Evolutionary conservation across 2,888 invertebrate genomes (phyloP), one percentile per base, ranked within the genome.

Genomic region (Blera fallax): DNA sequence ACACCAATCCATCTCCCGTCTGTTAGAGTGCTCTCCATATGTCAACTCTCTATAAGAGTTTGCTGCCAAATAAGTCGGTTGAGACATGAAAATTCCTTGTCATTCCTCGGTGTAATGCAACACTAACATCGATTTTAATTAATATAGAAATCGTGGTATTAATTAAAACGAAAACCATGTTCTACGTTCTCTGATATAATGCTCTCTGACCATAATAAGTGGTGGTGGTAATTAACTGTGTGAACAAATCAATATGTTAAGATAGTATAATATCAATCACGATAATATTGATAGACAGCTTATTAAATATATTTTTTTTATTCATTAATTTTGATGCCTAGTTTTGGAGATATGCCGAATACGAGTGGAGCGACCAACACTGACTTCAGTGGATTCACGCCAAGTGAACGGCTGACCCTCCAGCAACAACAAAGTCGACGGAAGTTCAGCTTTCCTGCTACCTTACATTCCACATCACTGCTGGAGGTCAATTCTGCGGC

Each of bases 361-460:
- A 24, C 52, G 16, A 73, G 54, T 52, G 43, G 65, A 27, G 78
- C 78, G 52, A n/a, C 72, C 8, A 83, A 45, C 34, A 16, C 54
- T 1, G 83, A 83, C 45, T 54, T 78, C 2, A 77, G 77, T 58
- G 70, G 16, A 6, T 70, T 65, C 8, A 77, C 87, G 24, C 89
- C 87, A 64, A 89, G 89, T 54, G 91, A 91, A 78, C 89, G 89
- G 7, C 88, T 90, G 80, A 87, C 89, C 18, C 58, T 90, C 62
- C 87, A 89, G 37, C 90, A 92, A 69, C 89, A 91, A 2, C 90
- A 91, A 76, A 91, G 90, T 45, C 91, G 92, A 45, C 91, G 94
- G 83, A 94, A 94, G 90, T 93, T 94, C 87, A 94, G 94, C 89
- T 94, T 94, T 88, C 94, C 94, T 0, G 93, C 93, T 18, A 91